Conservation (phyloP, 2,113 vertebrate species). For the Ammodytes marinus region DNA sequence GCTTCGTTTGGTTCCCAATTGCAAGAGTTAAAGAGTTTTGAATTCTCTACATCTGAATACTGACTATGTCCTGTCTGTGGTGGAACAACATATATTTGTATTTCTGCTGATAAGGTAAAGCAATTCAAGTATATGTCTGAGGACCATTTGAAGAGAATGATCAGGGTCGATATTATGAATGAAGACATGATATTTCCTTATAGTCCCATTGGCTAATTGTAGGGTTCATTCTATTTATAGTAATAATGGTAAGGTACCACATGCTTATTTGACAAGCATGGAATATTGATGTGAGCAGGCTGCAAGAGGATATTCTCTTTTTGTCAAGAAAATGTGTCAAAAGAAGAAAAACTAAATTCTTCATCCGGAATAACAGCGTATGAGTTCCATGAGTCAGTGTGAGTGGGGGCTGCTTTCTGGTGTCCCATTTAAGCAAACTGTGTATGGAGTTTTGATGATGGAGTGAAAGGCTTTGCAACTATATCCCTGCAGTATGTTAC, state of each 20-base stretch:
- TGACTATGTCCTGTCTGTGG: background rate
- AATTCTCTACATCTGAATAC: background rate
- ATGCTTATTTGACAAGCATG: slow-evolving; percentile 3
- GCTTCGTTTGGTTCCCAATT: background rate
- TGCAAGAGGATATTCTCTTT: background rate
- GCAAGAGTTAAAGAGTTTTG: background rate
- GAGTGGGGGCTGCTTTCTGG: slow-evolving; percentile 1
- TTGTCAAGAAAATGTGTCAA: background rate
- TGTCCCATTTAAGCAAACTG: slow-evolving; percentile 10
- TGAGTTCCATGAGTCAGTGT: background rate
- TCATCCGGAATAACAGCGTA: slow-evolving; percentile 9
- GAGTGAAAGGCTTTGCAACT: slow-evolving; percentile 23
- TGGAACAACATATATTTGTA: too few relatives aligned
- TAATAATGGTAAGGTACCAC: slow-evolving; percentile 11
- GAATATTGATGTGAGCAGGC: background rate
- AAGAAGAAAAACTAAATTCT: background rate
- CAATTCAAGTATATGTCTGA: too few relatives aligned
- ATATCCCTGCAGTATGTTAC: slow-evolving; percentile 39
- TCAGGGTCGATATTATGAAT: too few relatives aligned
- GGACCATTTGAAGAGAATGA: too few relatives aligned
- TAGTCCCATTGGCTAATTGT: too few relatives aligned
- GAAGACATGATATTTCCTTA: too few relatives aligned
- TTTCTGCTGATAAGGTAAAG: too few relatives aligned
- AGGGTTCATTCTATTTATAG: background rate
- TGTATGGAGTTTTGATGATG: slow-evolving; percentile 20